Evolutionary conservation across 1,140 invertebrate genomes (phyloP), one percentile per base, ranked within the genome.

Genomic region (Condylostylus longicornis): DNA sequence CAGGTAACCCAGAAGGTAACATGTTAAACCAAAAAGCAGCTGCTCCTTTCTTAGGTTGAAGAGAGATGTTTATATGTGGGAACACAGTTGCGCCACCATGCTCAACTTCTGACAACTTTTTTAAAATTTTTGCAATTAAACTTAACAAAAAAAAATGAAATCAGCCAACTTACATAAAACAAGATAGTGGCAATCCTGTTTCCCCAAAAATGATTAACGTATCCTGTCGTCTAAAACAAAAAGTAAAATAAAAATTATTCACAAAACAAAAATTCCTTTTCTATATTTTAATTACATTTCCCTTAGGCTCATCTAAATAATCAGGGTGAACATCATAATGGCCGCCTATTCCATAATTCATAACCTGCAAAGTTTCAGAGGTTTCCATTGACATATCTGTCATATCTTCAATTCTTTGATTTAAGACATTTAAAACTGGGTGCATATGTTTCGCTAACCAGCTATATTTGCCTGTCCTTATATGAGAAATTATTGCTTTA

Each of bases 1-100:
- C 85, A n/a, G 90, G 90, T 42, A 90, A 77, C 8, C 93, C 93
- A 57, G 76, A 86, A 13, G 79, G 70, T 56, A 82, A 74, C 33
- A 98, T 65, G 68, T 98, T 98, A 56, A 83, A 79, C 94, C 94
- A 98, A 58, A 95, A 89, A 5, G 85, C 80, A 15, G 89, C 91
- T n/a, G 83, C 71, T 12, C 89, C 82, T 60, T 87, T 89, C 52
- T 74, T 74, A 0, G 94, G 93, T 64, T 78, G 85, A 12, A 96
- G 59, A 20, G 82, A 70, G 35, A 85, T 67, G 14, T 79, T 76
- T 33, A 95, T 68, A 35, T 74, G 70, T 3, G 89, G 87, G 56
- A 97, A 97, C 12, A 95, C 91, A 1, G 93, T 96, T 7, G 85
- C 87, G 15, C 90, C 89, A 5, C 90, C 90, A 59, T 88, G 86